Conservation (phyloP, 1,140 invertebrate genomes). For the Lamellibrachia luymesi region DNA sequence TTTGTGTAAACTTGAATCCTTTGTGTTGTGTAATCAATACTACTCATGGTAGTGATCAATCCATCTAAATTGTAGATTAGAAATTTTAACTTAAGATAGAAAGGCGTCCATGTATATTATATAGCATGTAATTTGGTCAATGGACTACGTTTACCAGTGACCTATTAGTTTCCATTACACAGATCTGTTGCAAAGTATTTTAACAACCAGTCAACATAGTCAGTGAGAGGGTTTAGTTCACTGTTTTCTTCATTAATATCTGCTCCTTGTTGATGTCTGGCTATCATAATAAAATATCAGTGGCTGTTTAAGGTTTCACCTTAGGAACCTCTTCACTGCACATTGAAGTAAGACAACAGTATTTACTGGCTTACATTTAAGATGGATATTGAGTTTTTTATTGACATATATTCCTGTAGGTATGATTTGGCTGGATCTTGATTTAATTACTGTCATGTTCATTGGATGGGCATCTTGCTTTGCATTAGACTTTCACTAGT, state of each 20-base stretch:
- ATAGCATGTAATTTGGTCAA: neutral
- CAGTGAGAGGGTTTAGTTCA: neutral
- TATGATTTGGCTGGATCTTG: neutral
- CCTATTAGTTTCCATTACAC: neutral
- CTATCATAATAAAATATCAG: neutral
- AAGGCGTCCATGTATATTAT: neutral
- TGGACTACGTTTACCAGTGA: neutral
- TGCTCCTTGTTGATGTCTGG: neutral
- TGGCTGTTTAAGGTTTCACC: neutral
- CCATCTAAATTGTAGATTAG: neutral
- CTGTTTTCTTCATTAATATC: neutral
- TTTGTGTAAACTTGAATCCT: neutral
- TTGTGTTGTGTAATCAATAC: neutral
- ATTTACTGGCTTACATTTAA: too few relatives aligned
- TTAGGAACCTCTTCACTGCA: neutral
- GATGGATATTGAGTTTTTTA: neutral
- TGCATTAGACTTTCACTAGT: neutral
- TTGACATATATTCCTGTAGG: neutral
- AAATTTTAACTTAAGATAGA: neutral
- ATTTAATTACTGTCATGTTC: neutral
- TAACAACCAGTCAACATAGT: neutral
- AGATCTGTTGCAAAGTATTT: neutral
- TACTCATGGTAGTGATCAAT: neutral
- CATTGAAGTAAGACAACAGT: neutral
- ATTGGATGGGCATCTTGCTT: neutral